Evolutionary conservation across 2,797 vertebrate genomes (phyloP), one percentile per base, ranked within the genome.

Genomic region (Miichthys miiuy): DNA sequence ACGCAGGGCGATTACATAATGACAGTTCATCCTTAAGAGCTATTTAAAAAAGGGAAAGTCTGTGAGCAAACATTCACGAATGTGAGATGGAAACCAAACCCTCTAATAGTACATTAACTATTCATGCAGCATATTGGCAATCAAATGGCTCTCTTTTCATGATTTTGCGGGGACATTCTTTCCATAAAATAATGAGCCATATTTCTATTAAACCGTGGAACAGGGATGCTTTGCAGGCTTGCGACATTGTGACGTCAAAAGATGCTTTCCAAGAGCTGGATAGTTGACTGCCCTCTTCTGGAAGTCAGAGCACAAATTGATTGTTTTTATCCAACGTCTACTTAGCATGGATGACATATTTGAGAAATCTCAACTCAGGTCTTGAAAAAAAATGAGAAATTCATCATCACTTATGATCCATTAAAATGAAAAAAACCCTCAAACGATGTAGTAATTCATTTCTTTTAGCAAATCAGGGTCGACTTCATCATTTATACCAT

Each of bases 81-180:
- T 42, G 63, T 51, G 78, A 82, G 79, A 64, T 77, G 72, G 84
- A 85, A 90, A 87, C 72, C 69, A 62, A 77, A 68, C 44, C 75
- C 30, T 60, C 64, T 87, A 90, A 90, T 74, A 85, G 84, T 38
- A 47, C 73, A 92, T 92, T 82, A 89, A 91, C 56, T 84, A 91
- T 94, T 92, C 82, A 94, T 91, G 88, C 75, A 44, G 82, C 79
- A 63, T 79, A 76, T 82, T 77, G 86, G 79, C 85, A 83, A 91
- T 89, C 76, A 83, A 84, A 82, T 66, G 65, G 41, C 58, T 85
- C 67, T 66, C 68, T 81, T 82, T 83, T 80, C 50, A 69, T 51
- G 69, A 30, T 80, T 30, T 77, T 72, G 74, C 72, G 38, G 68
- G 90, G 69, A 79, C 46, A 67, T 56, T 84, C 58, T 74, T 64